These are phyloP conservation scores for Myiopsitta monachus DNA, from an alignment of 2,113 vertebrate genomes.

Conservation along the genomic window DNA sequence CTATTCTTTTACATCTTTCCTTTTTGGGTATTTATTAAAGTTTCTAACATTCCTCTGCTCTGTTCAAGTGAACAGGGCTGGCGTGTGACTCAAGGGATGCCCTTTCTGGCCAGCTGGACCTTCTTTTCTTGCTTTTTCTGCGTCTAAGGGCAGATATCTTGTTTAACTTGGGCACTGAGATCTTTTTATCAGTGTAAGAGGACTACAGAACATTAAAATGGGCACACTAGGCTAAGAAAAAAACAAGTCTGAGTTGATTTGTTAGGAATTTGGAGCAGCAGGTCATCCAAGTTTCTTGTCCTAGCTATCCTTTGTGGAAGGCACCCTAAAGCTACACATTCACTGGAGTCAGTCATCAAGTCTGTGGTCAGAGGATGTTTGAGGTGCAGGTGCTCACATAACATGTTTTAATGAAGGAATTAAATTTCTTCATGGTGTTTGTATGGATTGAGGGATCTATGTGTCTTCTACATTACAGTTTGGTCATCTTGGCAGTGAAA, in stretches of 20 bases:
- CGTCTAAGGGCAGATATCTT: neutral
- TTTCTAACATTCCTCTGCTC: neutral
- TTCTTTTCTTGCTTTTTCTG: neutral
- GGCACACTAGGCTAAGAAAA: neutral
- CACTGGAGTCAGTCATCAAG: neutral
- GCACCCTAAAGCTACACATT: neutral
- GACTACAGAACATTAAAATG: neutral
- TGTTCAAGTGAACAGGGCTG: neutral
- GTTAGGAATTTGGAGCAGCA: neutral
- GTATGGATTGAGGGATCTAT: neutral
- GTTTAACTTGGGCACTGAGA: neutral
- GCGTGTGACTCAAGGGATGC: neutral
- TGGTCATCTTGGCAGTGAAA: neutral
- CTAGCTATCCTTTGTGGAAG: neutral
- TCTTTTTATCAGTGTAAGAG: slow-evolving; percentile 4
- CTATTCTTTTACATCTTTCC: neutral
- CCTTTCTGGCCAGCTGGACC: neutral
- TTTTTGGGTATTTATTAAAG: neutral
- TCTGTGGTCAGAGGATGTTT: fast-evolving
- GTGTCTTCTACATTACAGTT: neutral
- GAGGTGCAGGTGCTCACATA: fast-evolving
- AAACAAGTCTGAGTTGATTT: neutral
- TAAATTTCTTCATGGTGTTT: fast-evolving
- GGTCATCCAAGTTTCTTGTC: neutral
- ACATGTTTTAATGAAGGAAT: neutral